phyloP scores from a whole-genome alignment of 1,140 invertebrate species.

The Melanaphis sacchari region DNA sequence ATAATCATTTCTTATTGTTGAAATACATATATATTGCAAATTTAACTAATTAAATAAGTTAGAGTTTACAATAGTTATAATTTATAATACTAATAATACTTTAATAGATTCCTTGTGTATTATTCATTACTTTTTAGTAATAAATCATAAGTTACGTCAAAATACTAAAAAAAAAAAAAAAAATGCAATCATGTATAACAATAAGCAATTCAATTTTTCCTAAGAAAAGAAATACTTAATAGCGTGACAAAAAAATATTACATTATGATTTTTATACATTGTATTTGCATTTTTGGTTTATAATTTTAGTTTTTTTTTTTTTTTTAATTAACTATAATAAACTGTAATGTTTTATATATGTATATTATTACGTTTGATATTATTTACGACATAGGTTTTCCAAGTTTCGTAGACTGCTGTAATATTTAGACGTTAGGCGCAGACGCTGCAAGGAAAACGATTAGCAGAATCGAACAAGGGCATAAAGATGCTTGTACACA shows the following conservation, averaged over 20 bases:
- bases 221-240: not conserved
- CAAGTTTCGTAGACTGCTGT: not conserved
- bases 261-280: not conserved
- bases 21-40: too few species aligned
- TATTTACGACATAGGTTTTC: not conserved
- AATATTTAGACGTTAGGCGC: not conserved
- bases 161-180: too few species aligned
- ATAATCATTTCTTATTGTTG: too few species aligned
- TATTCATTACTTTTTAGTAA: too few species aligned
- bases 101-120: too few species aligned
- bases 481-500: not conserved
- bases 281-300: not conserved
- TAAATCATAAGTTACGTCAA: too few species aligned
- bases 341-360: not conserved
- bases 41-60: too few species aligned
- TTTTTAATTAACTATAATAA: not conserved
- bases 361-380: not conserved
- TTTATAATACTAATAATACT: too few species aligned
- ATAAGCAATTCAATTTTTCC: not conserved
- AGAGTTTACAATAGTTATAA: too few species aligned
- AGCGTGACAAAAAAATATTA: not conserved
- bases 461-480: not conserved
- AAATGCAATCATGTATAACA: not conserved
- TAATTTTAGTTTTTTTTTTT: not conserved
- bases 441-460: not conserved